Percentiles rank a stretch among this genome's conserved stretches.
Conservation (phyloP, 2,797 vertebrate genomes). For the Thalassophryne amazonica region DNA sequence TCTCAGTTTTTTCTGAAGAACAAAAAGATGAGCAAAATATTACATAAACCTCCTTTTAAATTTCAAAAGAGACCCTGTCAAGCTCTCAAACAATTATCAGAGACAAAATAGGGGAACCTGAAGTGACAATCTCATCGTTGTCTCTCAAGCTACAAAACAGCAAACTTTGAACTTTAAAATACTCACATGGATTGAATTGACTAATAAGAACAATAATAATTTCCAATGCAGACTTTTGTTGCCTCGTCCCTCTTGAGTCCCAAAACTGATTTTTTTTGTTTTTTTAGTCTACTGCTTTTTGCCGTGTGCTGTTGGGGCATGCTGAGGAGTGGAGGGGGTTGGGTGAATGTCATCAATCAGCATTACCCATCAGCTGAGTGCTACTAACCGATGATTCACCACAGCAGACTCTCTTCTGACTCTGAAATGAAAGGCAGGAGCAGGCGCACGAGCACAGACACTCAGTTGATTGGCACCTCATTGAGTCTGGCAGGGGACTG, state of each 20-base stretch:
- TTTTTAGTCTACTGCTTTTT: slow-evolving; percentile 23
- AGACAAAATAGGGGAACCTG: too few species aligned
- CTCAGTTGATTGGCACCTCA: slow-evolving; percentile 81
- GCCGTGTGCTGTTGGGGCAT: not conserved
- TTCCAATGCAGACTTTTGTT: not conserved
- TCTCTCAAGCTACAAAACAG: too few species aligned
- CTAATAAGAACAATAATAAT: not conserved
- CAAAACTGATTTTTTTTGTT: slow-evolving; percentile 13
- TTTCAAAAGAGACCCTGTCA: too few species aligned
- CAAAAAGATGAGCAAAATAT: too few species aligned
- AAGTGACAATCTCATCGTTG: too few species aligned
- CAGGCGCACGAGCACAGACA: slow-evolving; percentile 65
- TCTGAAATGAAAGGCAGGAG: slow-evolving; percentile 76
- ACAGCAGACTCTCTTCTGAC: slow-evolving; percentile 68
- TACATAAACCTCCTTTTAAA: too few species aligned
- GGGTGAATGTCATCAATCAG: slow-evolving; percentile 77
- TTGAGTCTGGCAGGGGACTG: slow-evolving; percentile 73
- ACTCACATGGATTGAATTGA: too few species aligned
- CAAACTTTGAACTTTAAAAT: too few species aligned
- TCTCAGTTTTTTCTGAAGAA: too few species aligned
- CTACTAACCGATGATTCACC: slow-evolving; percentile 79
- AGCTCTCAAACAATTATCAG: too few species aligned
- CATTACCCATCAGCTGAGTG: slow-evolving; percentile 74
- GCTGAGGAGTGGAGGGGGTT: slow-evolving; percentile 7
- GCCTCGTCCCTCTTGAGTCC: slow-evolving; percentile 2